Percentiles rank a stretch among this genome's conserved stretches.
Evolutionary conservation across 2,888 invertebrate genomes (phyloP).

Genomic region (Ernsta delagoae): DNA sequence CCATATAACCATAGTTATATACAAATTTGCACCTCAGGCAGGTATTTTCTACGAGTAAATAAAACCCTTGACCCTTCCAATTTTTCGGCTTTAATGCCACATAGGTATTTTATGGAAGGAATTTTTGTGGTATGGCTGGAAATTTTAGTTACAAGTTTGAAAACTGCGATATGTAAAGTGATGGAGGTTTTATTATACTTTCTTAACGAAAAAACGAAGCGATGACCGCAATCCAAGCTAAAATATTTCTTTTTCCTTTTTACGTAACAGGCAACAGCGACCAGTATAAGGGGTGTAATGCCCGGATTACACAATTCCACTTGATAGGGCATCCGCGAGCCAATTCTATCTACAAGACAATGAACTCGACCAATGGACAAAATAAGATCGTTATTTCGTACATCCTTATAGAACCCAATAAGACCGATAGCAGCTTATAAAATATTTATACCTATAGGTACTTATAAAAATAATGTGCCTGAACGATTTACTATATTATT

Average conservation of each 20-base stretch:
- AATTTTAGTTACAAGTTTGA: background rate
- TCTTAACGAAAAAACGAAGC: constrained; percentile 2
- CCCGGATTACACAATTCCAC: constrained; percentile 34
- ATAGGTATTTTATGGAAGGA: background rate
- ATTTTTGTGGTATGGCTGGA: background rate
- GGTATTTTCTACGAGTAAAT: no score
- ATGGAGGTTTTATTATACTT: background rate
- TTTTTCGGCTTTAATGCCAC: background rate
- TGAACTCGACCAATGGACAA: constrained; percentile 34
- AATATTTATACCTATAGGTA: background rate
- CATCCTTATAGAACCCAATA: background rate
- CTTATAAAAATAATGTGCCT: no score
- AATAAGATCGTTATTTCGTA: background rate
- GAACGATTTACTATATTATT: no score
- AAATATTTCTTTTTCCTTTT: constrained; percentile 27
- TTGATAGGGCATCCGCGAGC: constrained; percentile 35
- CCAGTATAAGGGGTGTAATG: constrained; percentile 30
- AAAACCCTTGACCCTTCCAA: no score
- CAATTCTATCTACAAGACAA: constrained; percentile 35
- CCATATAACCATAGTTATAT: no score
- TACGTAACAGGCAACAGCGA: constrained; percentile 20
- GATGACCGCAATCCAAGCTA: constrained; percentile 18
- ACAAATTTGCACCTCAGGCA: no score
- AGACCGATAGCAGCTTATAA: background rate
- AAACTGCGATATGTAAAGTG: background rate